Percentiles rank a stretch among this genome's conserved stretches.
These are phyloP conservation scores for Leucophenga varia DNA, from an alignment of 1,140 invertebrate species.

Conservation along the genomic window DNA sequence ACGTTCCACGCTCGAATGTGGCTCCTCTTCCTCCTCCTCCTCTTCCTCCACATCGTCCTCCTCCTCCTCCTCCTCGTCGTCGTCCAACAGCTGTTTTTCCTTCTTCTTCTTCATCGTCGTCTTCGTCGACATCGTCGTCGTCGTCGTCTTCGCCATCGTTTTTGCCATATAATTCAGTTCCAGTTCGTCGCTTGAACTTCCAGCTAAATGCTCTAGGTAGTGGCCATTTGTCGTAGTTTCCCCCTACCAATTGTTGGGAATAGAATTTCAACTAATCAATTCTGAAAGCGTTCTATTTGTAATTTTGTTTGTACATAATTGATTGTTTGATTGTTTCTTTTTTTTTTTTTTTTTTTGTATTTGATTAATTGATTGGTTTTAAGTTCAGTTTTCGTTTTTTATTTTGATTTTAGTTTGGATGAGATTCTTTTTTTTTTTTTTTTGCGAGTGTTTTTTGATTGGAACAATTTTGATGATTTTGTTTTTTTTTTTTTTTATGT, in stretches of 20 bases:
- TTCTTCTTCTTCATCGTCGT: not conserved
- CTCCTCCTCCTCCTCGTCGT: conserved; percentile 8
- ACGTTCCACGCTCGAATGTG: conserved; percentile 27
- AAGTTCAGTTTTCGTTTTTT: conserved; percentile 10
- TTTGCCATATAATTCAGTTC: not conserved
- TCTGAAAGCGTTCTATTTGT: conserved; percentile 47
- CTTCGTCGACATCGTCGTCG: not conserved
- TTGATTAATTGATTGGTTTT: conserved; percentile 8
- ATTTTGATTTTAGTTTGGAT: conserved; percentile 15
- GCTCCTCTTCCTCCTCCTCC: conserved; percentile 8
- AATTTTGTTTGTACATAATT: not conserved
- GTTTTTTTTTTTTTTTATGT: conserved; percentile 9
- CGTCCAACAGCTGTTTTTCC: conserved; percentile 4
- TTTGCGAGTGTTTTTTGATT: conserved; percentile 13
- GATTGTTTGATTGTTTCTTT: conserved; percentile 11
- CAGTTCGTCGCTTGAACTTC: conserved; percentile 55
- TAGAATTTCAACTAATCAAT: conserved; percentile 58
- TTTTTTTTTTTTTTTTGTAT: conserved; percentile 5
- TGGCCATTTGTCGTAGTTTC: conserved; percentile 57
- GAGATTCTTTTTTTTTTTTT: conserved; percentile 15
- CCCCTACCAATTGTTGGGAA: conserved; percentile 57
- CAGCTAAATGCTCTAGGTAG: conserved; percentile 57
- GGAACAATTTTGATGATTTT: not conserved
- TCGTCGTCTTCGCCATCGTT: not conserved
- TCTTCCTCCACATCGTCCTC: conserved; percentile 8